These are phyloP conservation scores for Agrochola macilenta DNA, from an alignment of 2,888 invertebrate genomes.

Conservation along the genomic window DNA sequence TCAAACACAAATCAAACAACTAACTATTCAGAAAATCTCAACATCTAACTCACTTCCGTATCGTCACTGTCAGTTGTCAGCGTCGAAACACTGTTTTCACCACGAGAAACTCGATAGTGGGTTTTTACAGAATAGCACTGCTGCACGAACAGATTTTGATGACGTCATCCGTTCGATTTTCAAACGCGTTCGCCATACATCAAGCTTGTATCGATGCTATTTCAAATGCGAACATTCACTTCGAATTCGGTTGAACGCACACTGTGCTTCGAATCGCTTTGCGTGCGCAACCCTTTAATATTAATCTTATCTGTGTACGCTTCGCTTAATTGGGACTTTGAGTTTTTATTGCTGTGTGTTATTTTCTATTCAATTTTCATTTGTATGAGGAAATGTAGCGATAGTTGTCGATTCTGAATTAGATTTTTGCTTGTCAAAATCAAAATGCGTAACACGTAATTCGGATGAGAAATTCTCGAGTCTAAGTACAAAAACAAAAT, in stretches of 20 bases:
- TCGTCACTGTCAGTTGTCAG: neutral
- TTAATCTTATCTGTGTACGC: constrained; percentile 52
- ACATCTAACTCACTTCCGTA: neutral
- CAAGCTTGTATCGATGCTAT: constrained; percentile 33
- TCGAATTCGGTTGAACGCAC: constrained; percentile 45
- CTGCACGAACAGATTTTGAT: constrained; percentile 16
- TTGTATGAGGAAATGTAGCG: neutral
- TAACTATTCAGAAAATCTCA: neutral
- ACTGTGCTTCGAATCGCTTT: constrained; percentile 41
- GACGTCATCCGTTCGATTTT: constrained; percentile 35
- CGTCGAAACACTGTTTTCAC: constrained; percentile 4
- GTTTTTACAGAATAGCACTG: constrained; percentile 10
- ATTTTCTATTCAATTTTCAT: neutral
- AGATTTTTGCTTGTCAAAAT: neutral
- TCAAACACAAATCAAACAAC: too few relatives aligned
- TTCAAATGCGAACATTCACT: constrained; percentile 39
- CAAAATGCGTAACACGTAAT: neutral
- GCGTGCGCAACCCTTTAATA: constrained; percentile 43
- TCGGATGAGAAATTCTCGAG: neutral
- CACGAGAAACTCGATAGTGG: neutral
- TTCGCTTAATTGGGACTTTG: constrained; percentile 32
- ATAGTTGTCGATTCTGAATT: neutral
- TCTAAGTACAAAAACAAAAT: neutral
- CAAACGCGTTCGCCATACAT: constrained; percentile 27
- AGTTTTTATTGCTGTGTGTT: constrained; percentile 25